Base-by-base conservation (phyloP, 2,888 invertebrate genomes). In the Amblyteles armatorius region DNA sequence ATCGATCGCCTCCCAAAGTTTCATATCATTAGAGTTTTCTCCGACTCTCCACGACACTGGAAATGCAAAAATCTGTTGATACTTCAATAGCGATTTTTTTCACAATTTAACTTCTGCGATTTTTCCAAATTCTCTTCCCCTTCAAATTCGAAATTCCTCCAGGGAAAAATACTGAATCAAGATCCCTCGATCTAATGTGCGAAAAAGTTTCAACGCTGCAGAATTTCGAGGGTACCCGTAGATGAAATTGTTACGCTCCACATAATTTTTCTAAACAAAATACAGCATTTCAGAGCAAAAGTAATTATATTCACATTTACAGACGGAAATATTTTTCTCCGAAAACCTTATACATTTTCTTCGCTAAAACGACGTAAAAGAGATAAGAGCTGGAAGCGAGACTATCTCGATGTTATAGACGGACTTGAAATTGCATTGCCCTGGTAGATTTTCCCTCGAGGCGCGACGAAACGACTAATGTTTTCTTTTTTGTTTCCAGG, bases 21-120 rank as follows among this genome's bases (percentile, higher is more conserved):
- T 13, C 60, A 48, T 74, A 26, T 74, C 74, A 74, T 63, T 74
- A 63, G 48, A 48, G n/a, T 11, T 60, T 74, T 74, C 44, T 16
- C 60, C 5, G 1, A 60, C 26, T 60, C 13, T n/a, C 60, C n/a
- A n/a, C 13, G 29, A 63, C 22, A 33, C 3, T 5, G 29, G 16
- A 33, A 16, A 29, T 33, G 22, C 40, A 4, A 52, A 52, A n/a
- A 52, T 13, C 50, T 1, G 5, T 52, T 16, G n/a, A 16, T 52
- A 9, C n/a, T 52, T 52, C 6, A 4, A n/a, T n/a, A 50, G 5
- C n/a, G 50, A 50, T 50, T 50, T 50, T 50, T n/a, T 50, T 36
- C 36, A 7, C 7, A 7, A 36, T 7, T 7, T 36, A 36, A 5
- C 36, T 36, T 7, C 1, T 36, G 4, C 16, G 1, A 16, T 50